These are phyloP conservation scores for Opisthograptis luteolata DNA, from an alignment of 2,888 invertebrate species.

Conservation along the genomic window DNA sequence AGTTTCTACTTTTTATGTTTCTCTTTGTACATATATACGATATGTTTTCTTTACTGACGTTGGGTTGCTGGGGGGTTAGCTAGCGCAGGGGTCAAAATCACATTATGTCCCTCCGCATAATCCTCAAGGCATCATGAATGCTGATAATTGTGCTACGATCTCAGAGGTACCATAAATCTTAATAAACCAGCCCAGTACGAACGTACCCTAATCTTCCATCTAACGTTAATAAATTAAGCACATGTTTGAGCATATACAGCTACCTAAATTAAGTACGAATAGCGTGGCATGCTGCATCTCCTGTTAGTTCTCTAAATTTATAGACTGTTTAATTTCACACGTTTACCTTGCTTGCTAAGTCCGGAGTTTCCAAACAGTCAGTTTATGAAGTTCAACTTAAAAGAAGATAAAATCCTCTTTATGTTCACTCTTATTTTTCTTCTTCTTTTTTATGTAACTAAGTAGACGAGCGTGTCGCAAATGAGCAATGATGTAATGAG, in stretches of 20 bases:
- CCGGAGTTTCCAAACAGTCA: constrained; percentile 3
- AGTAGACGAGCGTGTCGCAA: too few species aligned
- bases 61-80: background rate
- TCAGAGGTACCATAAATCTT: constrained; percentile 72
- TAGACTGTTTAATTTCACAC: constrained; percentile 38
- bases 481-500: too few species aligned
- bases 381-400: constrained; percentile 11
- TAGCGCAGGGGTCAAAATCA: constrained; percentile 47
- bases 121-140: constrained; percentile 61
- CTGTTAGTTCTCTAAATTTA: constrained; percentile 41
- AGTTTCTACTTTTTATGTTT: constrained; percentile 29
- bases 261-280: constrained; percentile 38
- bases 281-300: constrained; percentile 36
- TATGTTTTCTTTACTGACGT: constrained; percentile 34
- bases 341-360: constrained; percentile 36
- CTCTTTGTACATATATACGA: constrained; percentile 39
- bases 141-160: constrained; percentile 64
- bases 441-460: too few species aligned
- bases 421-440: background rate
- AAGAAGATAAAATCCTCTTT: constrained; percentile 1
- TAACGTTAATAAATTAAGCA: constrained; percentile 57
- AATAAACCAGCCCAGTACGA: constrained; percentile 59
- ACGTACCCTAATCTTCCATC: constrained; percentile 49
- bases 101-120: constrained; percentile 60
- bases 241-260: constrained; percentile 40